A percentile compares a stretch with the other conserved stretches of the same genome.
These are phyloP conservation scores for Protonemura montana DNA, from an alignment of 2,888 invertebrate species.

Conservation along the genomic window DNA sequence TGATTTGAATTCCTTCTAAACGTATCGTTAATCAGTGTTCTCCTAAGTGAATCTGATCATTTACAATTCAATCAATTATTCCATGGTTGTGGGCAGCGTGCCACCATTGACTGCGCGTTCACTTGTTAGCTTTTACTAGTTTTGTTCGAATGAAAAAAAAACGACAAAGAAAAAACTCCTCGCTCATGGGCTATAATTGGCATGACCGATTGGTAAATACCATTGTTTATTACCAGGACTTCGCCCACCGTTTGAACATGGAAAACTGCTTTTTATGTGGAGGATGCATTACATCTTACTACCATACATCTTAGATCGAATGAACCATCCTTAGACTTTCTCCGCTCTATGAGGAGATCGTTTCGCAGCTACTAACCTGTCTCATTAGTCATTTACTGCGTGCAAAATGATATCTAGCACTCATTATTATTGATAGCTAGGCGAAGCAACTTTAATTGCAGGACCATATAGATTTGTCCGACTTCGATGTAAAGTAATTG, in stretches of 20 bases:
- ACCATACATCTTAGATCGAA: neutral
- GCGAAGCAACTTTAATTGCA: neutral
- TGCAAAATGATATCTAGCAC: neutral
- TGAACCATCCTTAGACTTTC: neutral
- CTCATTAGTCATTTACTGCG: neutral
- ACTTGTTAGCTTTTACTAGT: neutral
- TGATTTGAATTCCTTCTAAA: neutral
- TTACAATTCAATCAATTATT: conserved; percentile 12
- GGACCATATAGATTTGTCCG: neutral
- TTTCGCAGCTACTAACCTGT: neutral
- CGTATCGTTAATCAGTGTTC: conserved; percentile 7
- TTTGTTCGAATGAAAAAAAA: neutral
- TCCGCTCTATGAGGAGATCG: neutral
- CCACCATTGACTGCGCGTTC: neutral
- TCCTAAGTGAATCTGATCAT: conserved; percentile 4
- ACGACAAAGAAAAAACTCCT: neutral
- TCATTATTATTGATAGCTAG: neutral
- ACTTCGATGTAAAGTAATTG: neutral
- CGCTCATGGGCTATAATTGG: neutral
- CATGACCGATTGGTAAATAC: conserved; percentile 4
- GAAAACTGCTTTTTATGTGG: neutral
- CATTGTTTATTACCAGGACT: neutral
- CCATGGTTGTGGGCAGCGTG: neutral
- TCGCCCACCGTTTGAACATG: conserved; percentile 4
- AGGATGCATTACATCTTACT: neutral